Percentiles rank a stretch among this genome's conserved stretches.
Evolutionary conservation across 2,113 vertebrate genomes (phyloP).

Genomic region (Melospiza melodia): DNA sequence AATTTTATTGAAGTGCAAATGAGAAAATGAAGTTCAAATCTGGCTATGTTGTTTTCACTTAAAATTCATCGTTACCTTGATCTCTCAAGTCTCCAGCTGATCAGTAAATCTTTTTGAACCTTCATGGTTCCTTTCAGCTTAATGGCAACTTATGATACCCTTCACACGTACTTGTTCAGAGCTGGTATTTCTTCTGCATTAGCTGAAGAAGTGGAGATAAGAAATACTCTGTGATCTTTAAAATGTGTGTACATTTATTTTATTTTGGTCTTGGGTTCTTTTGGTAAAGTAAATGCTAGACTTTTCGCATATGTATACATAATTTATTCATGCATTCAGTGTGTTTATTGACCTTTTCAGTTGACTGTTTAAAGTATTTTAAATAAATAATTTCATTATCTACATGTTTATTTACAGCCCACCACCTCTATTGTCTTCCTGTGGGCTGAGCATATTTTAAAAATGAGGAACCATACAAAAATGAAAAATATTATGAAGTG

Average conservation of each 20-base stretch:
- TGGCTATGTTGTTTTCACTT: not conserved
- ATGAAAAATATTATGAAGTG: not conserved
- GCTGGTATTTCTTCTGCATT: not conserved
- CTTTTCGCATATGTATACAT: not conserved
- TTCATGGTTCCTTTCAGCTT: not conserved
- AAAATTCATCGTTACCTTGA: constrained; percentile 7
- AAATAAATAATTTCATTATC: not conserved
- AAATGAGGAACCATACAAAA: not conserved
- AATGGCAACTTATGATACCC: not conserved
- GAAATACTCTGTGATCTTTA: not conserved
- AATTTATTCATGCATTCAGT: not conserved
- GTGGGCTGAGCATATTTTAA: not conserved
- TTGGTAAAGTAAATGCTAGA: not conserved
- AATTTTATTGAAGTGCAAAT: not conserved
- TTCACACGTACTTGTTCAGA: not conserved
- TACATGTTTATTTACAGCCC: not conserved
- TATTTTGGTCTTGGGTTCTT: not conserved
- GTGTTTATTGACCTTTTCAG: not conserved
- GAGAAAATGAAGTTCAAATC: not conserved
- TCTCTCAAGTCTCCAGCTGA: not conserved
- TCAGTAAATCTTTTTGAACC: not conserved
- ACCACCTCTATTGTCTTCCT: not conserved
- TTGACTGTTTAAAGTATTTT: not conserved
- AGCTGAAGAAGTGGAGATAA: not conserved
- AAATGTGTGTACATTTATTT: not conserved